Base-by-base conservation (phyloP, 2,113 vertebrate species). In the Hemicordylus capensis region DNA sequence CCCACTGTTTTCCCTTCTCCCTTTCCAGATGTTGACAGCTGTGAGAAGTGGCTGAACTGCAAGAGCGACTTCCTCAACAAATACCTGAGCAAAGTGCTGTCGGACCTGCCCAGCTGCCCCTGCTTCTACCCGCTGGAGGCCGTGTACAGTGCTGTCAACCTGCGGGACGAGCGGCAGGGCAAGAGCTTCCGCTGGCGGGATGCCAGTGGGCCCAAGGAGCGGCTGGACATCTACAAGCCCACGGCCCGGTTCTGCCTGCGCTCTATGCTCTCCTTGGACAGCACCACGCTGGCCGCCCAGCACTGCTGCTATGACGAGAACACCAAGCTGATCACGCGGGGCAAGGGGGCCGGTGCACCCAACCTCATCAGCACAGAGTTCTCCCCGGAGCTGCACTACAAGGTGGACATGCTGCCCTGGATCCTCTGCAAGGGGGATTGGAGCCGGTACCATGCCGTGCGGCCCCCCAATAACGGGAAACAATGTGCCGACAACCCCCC, bases 1-100 rank as follows among this genome's bases (percentile, higher is more conserved):
- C 31, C 37, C 46, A 22, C 22, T 31, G 12, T 20, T 61, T 75
- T 82, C 1, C 31, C 31, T 89, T 70, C 74, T 42, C 83, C 42
- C 64, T 73, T 66, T 63, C 59, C 86, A 98, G 98, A 98, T 88
- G 95, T 97, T 72, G 98, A 99, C 97, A 98, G 97, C 95, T 99
- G 98, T 88, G 98, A 99, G 90, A 98, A 98, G 92, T 99, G 98
- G 98, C 95, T 99, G 70, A 98, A 97, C 92, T 98, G 98, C 94
- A 98, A 98, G 92, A 98, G 97, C 0, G 97, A 98, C 75, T 98
- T 98, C 95, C 96, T 99, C 3, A 96, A 96, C 91, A 93, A 95
- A 85, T 98, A 99, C 92, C 90, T 99, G 82, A 96, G 96, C 83
- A 97, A 97, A 94, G 97, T 97, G 1, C 89, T 98, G 85, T 96